Base-by-base conservation (phyloP, 2,113 vertebrate genomes). In the Centropus unirufus region DNA sequence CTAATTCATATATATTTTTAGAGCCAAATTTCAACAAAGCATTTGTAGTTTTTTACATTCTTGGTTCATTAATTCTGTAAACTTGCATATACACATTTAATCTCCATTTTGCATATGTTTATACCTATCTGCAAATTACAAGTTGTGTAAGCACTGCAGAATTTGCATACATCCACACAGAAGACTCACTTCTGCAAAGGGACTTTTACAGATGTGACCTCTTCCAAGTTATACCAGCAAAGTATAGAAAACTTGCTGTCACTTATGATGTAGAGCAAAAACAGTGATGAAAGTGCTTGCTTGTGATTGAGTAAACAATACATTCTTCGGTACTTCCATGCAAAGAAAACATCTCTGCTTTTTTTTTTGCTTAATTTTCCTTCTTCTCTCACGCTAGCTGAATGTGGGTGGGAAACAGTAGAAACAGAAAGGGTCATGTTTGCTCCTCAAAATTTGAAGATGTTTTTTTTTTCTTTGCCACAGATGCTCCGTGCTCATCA, bases 401-500 rank as follows among this genome's bases (percentile, higher is more conserved):
- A 64, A 97, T 75, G 96, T 92, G 61, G 85, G 90, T 69, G 95
- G 95, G 62, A 94, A 96, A 88, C 84, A 90, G 66, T 39, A 94
- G 74, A 93, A 89, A 96, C 83, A 66, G 80, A 94, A 97, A 97
- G 91, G 78, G 91, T 91, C 84, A 90, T 87, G 88, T 94, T 96
- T 97, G 88, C 67, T 95, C 95, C 91, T 97, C 79, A 78, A 94
- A 93, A 96, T 94, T 89, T 86, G 96, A 93, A 95, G 96, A 92
- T 7, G 90, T 70, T 49, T 36, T 92, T 95, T 95, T 96, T 90
- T 63, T 80, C 87, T 91, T 92, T 97, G 92, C 90, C 92, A 97
- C 74, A 76, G 94, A 97, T 94, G 85, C 88, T 94, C 93, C 51
- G 0, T 89, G 92, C 80, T 95, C 95, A 95, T 97, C 94, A 97